Base-by-base conservation (phyloP, 2,113 vertebrate species). In the Mungos mungo region DNA sequence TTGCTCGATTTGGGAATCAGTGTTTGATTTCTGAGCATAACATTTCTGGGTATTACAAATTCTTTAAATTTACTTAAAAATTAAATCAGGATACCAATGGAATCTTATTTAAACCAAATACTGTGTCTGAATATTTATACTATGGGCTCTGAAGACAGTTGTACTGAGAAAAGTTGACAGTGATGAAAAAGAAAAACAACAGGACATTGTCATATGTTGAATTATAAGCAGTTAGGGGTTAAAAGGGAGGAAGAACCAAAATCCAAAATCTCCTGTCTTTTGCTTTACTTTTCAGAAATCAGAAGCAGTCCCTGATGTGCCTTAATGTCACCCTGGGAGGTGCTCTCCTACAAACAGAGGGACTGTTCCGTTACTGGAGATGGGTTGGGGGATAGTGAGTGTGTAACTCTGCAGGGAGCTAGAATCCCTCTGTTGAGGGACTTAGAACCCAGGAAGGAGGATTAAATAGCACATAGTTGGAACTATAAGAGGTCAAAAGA, bases 241-340 rank as follows among this genome's bases (percentile, higher is more conserved):
- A 35, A 60, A 81, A 4, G 0, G 5, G 63, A 77, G 31, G 8
- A 60, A 50, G 11, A 47, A 7, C 0, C 3, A 0, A 33, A 63
- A 38, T 18, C 50, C 2, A 12, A 60, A 29, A 45, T 54, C 66
- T 38, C 8, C 23, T 33, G 3, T 3, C 47, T 69, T 52, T 23
- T 10, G 7, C 41, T 91, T 77, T 77, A 35, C n/a, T 79, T 74
- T 33, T n/a, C 29, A 7, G 16, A 95, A 77, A 41, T 54, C 23
- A 72, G 41, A 69, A 38, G 18, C 19, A 13, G 27, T 0, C 12
- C 7, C 6, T 29, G 1, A 1, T 12, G 12, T 23, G 68, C 2
- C 21, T 83, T 47, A 35, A 3, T 68, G 27, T 45, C 18, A 10
- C 31, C 33, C 19, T 57, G 7, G 23, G 38, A 63, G 38, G 23